Percentiles rank a stretch among this genome's conserved stretches.
These are phyloP conservation scores for Crocuta crocuta DNA, from an alignment of 2,113 vertebrate genomes.

Conservation along the genomic window DNA sequence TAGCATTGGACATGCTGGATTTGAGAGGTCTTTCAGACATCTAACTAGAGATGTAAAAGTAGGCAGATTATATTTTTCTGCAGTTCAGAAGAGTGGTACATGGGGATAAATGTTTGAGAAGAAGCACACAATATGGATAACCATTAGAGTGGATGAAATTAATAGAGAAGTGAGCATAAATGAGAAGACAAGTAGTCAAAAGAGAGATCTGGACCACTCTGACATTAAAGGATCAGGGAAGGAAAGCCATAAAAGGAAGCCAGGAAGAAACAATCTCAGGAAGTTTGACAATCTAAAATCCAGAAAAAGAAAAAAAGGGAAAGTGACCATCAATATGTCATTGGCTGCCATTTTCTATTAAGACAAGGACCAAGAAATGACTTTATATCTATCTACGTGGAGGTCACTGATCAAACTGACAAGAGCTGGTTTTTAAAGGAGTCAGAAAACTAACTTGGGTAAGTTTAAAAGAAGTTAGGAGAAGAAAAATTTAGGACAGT, in stretches of 20 bases:
- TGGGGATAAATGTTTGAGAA: background rate
- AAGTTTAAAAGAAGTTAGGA: background rate
- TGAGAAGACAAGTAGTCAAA: background rate
- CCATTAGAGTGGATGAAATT: background rate
- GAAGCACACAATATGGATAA: background rate
- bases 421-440: background rate
- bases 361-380: background rate
- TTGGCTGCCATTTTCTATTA: background rate
- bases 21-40: background rate
- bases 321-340: background rate
- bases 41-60: background rate
- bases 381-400: background rate
- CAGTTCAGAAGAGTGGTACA: background rate
- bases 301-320: background rate
- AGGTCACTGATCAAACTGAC: background rate
- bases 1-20: background rate
- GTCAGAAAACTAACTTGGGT: background rate
- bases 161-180: background rate
- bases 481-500: background rate
- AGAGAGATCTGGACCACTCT: background rate
- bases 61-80: background rate
- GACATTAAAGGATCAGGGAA: background rate
- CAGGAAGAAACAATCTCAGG: background rate
- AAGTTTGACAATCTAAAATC: background rate
- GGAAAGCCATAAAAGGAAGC: background rate